Base-by-base conservation (phyloP, 1,140 invertebrate species). In the Bombus cullumanus region DNA sequence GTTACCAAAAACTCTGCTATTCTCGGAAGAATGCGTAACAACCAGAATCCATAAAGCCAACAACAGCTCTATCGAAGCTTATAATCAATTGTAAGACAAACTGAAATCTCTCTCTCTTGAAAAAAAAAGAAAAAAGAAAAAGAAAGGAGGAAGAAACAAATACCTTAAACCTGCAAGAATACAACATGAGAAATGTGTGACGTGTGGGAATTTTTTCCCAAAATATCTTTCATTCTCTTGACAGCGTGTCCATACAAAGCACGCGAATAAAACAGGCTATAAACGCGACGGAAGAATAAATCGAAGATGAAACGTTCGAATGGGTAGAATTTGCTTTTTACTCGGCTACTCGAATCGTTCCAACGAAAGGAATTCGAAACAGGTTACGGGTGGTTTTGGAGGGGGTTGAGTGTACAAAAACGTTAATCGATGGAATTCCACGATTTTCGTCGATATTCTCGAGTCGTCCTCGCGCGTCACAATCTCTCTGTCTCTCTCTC, bases 391-490 rank as follows among this genome's bases (percentile, higher is more conserved):
- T 3, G 15, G 76, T 0, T 5, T 0, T n/a, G 1, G 34, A 5
- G 1, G n/a, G 10, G 0, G 10, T 18, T 53, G 31, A 34, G 22
- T 12, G 47, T n/a, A 31, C 13, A 80, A 80, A 73, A 80, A 80
- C 72, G 66, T 85, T 85, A 86, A 83, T 81, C 69, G 78, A 83
- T 39, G 76, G 53, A 81, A 83, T 89, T 89, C 68, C 83, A 83
- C 37, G 64, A 76, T 88, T 79, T 85, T 74, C 88, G 73, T 81
- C 59, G 81, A 87, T 90, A 89, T 89, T 89, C 74, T n/a, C 31
- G 81, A 80, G 81, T 84, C 80, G 87, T 74, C 71, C 85, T 79
- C 81, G 85, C 85, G 81, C 57, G 80, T 77, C 75, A 39, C 59
- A 43, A 12, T 66, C 62, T 77, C 31, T 41, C 69, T 41, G 25